These are phyloP conservation scores for Coelinius sp. DNA, from an alignment of 2,888 invertebrate genomes.

Conservation along the genomic window DNA sequence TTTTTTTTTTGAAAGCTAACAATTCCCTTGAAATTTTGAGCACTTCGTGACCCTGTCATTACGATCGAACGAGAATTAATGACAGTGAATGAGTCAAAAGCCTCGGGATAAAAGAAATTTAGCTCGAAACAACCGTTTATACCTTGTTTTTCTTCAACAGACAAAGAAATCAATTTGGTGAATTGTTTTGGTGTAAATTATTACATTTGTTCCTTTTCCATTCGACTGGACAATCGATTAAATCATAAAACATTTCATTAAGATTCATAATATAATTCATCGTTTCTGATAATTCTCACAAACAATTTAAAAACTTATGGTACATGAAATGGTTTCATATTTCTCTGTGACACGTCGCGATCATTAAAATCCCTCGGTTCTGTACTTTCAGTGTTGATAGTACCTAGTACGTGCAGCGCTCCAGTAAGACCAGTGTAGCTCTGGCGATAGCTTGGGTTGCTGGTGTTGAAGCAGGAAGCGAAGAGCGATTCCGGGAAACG, in stretches of 20 bases:
- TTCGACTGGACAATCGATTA: too few relatives aligned
- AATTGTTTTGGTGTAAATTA: not conserved
- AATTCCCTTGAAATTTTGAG: constrained; percentile 25
- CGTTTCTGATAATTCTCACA: not conserved
- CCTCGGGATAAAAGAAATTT: constrained; percentile 25
- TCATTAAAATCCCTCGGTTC: constrained; percentile 3
- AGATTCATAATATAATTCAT: not conserved
- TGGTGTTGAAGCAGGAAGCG: constrained; percentile 45
- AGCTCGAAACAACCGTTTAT: not conserved
- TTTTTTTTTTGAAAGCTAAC: constrained; percentile 2
- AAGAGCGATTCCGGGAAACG: constrained; percentile 48
- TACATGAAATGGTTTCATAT: constrained; percentile 1
- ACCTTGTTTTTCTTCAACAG: not conserved
- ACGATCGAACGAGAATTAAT: constrained; percentile 39
- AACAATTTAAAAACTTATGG: not conserved
- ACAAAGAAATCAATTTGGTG: not conserved
- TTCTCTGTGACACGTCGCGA: constrained; percentile 11
- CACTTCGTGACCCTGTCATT: constrained; percentile 37
- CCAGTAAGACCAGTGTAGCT: constrained; percentile 1
- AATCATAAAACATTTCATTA: not conserved
- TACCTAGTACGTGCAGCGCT: constrained; percentile 14
- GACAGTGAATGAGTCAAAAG: constrained; percentile 21
- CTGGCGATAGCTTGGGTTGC: constrained; percentile 32
- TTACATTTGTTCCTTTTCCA: not conserved
- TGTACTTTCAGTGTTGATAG: constrained; percentile 2